Evolutionary conservation across 2,888 invertebrate genomes (phyloP).

Genomic region (Tuta absoluta): DNA sequence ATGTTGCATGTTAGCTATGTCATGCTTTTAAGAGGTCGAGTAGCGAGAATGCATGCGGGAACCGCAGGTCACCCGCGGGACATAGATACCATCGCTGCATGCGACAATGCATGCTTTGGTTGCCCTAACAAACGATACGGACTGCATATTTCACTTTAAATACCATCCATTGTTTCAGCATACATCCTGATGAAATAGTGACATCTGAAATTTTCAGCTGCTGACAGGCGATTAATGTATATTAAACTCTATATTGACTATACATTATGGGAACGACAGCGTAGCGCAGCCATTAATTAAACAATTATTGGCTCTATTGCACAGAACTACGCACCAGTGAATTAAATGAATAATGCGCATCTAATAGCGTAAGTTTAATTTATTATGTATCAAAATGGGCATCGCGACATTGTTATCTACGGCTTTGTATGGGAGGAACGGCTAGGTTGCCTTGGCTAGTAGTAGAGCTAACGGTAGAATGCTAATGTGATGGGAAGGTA

Average conservation of each 20-base stretch:
- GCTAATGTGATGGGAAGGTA: constrained; percentile 59
- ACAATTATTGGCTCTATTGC: constrained; percentile 13
- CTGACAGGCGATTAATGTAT: not conserved
- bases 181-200: constrained; percentile 4
- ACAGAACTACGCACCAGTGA: constrained; percentile 7
- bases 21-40: constrained; percentile 26
- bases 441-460: constrained; percentile 60
- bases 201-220: not conserved
- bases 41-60: constrained; percentile 20
- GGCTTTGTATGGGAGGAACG: constrained; percentile 50
- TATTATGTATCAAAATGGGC: constrained; percentile 25
- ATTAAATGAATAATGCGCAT: constrained; percentile 17
- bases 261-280: not conserved
- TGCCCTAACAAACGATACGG: not conserved
- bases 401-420: constrained; percentile 38
- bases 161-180: constrained; percentile 16
- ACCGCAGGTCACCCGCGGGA: constrained; percentile 33
- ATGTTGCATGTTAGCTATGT: constrained; percentile 24
- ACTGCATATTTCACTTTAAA: constrained; percentile 18
- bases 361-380: constrained; percentile 25
- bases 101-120: constrained; percentile 26
- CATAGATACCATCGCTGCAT: constrained; percentile 31
- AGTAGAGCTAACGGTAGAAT: constrained; percentile 75
- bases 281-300: not conserved
- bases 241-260: not conserved